Evolutionary conservation across 2,797 vertebrate species (phyloP).

Genomic region (Thaleichthys pacificus): DNA sequence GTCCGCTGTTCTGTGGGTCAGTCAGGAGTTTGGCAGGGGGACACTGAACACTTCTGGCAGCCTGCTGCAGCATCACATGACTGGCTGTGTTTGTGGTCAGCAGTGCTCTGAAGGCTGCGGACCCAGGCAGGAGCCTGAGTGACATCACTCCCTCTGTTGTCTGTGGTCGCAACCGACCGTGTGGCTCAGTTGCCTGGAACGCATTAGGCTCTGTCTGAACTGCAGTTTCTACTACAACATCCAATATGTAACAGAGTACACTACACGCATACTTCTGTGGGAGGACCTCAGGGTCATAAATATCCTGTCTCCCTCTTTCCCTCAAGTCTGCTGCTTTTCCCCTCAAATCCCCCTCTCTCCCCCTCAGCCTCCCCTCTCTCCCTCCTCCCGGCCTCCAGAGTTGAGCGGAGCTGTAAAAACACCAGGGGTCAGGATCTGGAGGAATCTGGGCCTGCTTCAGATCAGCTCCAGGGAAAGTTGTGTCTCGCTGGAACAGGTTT

Average conservation of each 20-base stretch:
- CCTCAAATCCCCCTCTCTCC: background rate
- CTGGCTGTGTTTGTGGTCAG: slow-evolving; percentile 37
- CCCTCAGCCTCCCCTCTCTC: background rate
- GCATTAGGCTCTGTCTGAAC: background rate
- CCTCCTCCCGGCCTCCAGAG: slow-evolving; percentile 20
- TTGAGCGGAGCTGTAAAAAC: slow-evolving; percentile 2
- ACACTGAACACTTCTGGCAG: slow-evolving; percentile 27
- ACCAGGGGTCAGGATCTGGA: slow-evolving; percentile 1
- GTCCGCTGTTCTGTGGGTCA: slow-evolving; percentile 46
- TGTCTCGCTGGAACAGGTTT: background rate
- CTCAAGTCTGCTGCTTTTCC: background rate
- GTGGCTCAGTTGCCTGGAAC: background rate
- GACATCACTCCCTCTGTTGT: background rate
- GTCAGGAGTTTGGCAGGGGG: slow-evolving; percentile 45
- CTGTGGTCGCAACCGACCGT: background rate
- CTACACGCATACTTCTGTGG: slow-evolving; percentile 39
- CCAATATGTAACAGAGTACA: slow-evolving; percentile 14
- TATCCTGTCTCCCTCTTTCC: background rate
- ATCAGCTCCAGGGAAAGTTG: background rate
- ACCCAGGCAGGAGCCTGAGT: background rate
- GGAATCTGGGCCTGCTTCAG: background rate
- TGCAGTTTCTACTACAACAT: slow-evolving; percentile 17
- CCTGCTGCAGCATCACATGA: slow-evolving; percentile 59
- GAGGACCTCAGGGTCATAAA: slow-evolving; percentile 45
- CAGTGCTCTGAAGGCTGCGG: slow-evolving; percentile 38